A percentile compares a stretch with the other conserved stretches of the same genome.
Conservation (phyloP, 2,797 vertebrate species). For the Cheirogaleus major region DNA sequence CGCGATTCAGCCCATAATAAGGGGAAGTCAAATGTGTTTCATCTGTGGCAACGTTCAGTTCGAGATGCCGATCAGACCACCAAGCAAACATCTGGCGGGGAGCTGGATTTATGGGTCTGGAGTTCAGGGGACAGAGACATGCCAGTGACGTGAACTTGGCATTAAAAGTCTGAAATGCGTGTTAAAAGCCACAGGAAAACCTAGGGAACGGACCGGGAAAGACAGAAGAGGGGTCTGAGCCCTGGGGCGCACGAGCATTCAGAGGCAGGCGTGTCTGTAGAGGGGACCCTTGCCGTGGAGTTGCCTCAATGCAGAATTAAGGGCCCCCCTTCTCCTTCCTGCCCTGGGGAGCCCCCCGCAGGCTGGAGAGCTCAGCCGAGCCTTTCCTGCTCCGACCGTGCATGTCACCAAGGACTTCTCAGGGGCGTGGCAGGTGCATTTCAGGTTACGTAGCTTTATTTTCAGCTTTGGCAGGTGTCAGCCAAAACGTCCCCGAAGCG, state of each 20-base stretch:
- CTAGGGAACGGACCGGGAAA: not conserved
- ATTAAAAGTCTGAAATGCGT: not conserved
- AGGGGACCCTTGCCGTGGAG: accelerated
- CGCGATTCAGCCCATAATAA: not conserved
- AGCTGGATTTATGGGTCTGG: not conserved
- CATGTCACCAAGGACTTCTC: too few species aligned
- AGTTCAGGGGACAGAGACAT: not conserved
- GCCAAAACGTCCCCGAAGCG: not conserved
- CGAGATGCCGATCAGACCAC: not conserved
- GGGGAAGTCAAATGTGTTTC: not conserved
- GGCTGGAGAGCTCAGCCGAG: accelerated
- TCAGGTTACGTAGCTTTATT: not conserved
- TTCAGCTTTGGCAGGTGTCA: too few species aligned
- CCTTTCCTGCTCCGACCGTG: accelerated
- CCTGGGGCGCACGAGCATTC: accelerated
- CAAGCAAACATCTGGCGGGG: accelerated
- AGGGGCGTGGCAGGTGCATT: not conserved
- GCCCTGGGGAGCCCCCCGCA: not conserved
- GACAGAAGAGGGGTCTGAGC: not conserved
- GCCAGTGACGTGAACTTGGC: accelerated
- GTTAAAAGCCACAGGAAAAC: not conserved
- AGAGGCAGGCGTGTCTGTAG: not conserved
- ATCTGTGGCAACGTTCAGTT: not conserved
- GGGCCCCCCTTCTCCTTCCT: not conserved
- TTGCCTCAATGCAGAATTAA: not conserved